Conservation (phyloP, 2,113 vertebrate species). For the Campylorhamphus procurvoides region DNA sequence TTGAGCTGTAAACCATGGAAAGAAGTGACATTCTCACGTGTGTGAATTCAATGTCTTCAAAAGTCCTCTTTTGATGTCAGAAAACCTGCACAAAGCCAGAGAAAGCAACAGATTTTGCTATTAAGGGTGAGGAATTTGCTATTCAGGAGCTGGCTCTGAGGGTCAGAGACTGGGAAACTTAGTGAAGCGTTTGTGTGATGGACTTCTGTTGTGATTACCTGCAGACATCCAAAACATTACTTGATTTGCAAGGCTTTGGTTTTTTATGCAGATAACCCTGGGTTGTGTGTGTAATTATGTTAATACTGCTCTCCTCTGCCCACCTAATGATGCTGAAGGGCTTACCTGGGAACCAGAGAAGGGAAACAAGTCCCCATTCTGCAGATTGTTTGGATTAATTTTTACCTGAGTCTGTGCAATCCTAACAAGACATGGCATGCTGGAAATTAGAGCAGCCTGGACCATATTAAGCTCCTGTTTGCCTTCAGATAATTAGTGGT, state of each 20-base stretch:
- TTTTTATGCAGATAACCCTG: background rate
- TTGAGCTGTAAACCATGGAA: background rate
- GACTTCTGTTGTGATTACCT: background rate
- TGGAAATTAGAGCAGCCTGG: background rate
- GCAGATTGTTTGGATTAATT: background rate
- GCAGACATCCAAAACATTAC: background rate
- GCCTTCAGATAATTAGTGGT: background rate
- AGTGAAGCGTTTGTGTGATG: background rate
- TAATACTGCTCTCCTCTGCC: background rate
- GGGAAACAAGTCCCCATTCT: background rate
- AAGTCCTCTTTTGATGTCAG: background rate
- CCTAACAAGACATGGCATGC: background rate
- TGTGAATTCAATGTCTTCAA: background rate
- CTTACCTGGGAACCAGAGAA: background rate
- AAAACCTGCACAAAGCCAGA: background rate
- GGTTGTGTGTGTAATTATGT: background rate
- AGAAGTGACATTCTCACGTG: background rate
- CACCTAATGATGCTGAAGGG: background rate
- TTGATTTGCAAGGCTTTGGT: background rate
- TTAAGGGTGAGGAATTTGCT: background rate
- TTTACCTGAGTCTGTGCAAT: background rate
- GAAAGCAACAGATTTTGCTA: accelerated
- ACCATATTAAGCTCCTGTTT: background rate
- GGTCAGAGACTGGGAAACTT: background rate
- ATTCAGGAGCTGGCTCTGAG: background rate